Conservation (phyloP, 1,140 invertebrate genomes). For the Drosophila tani region DNA sequence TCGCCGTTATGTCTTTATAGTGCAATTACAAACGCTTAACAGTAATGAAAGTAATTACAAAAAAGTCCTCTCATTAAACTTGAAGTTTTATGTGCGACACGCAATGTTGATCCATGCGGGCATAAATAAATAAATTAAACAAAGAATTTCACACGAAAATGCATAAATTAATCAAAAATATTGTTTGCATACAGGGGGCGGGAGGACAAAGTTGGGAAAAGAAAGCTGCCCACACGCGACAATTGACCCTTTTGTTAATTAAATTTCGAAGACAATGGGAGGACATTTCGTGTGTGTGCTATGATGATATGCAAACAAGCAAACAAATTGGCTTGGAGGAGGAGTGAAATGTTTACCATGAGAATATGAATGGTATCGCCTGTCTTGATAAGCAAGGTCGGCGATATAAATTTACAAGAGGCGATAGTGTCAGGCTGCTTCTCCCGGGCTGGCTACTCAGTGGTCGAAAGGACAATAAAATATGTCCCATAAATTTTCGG, state of each 20-base stretch:
- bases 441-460: slow-evolving; percentile 21
- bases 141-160: slow-evolving; percentile 74
- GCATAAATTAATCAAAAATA: slow-evolving; percentile 82
- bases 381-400: slow-evolving; percentile 26
- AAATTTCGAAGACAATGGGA: slow-evolving; percentile 68
- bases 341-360: slow-evolving; percentile 63
- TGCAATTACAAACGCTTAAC: slow-evolving; percentile 63
- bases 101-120: slow-evolving; percentile 52
- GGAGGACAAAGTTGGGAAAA: not conserved
- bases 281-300: slow-evolving; percentile 52
- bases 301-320: slow-evolving; percentile 66
- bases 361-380: slow-evolving; percentile 61
- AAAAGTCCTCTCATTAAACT: slow-evolving; percentile 63
- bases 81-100: slow-evolving; percentile 59
- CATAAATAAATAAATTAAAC: slow-evolving; percentile 59
- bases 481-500: slow-evolving; percentile 66
- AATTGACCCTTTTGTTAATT: slow-evolving; percentile 83
- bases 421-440: slow-evolving; percentile 61
- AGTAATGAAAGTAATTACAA: slow-evolving; percentile 65
- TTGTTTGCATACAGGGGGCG: slow-evolving; percentile 52
- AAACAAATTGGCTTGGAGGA: slow-evolving; percentile 41
- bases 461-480: slow-evolving; percentile 32
- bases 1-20: slow-evolving; percentile 6
- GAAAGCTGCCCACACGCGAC: slow-evolving; percentile 64
- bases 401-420: slow-evolving; percentile 47